phyloP scores from a whole-genome alignment of 1,140 invertebrate species.

The Diorhabda sublineata region DNA sequence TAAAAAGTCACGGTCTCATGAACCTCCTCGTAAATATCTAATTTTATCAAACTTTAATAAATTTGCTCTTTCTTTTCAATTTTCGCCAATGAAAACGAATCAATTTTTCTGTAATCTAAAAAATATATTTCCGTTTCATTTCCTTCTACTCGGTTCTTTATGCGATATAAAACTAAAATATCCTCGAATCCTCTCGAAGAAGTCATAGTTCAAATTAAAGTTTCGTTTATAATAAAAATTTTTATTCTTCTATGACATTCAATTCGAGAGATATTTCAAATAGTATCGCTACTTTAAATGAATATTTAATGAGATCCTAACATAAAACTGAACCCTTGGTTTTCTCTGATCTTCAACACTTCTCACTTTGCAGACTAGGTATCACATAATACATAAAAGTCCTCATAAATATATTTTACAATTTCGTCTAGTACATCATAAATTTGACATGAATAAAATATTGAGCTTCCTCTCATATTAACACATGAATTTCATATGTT shows the following conservation, averaged over 20 bases:
- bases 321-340: conserved; percentile 12
- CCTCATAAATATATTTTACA: conserved; percentile 43
- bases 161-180: conserved; percentile 4
- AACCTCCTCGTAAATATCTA: no score
- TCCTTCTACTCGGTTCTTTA: background rate
- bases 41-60: no score
- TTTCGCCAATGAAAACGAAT: no score
- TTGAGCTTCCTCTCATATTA: conserved; percentile 20
- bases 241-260: background rate
- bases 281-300: conserved; percentile 1
- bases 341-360: conserved; percentile 8
- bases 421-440: conserved; percentile 41
- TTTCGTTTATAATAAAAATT: background rate
- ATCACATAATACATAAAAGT: conserved; percentile 38
- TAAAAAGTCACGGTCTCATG: no score
- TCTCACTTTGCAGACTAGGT: conserved; percentile 21
- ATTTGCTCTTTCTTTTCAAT: no score
- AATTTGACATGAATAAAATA: conserved; percentile 40
- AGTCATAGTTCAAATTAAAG: background rate
- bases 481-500: no score
- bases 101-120: background rate
- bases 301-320: conserved; percentile 8
- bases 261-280: background rate
- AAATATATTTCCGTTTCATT: conserved; percentile 2
- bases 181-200: background rate